Conservation (phyloP, 2,797 vertebrate genomes). For the Carapus acus region DNA sequence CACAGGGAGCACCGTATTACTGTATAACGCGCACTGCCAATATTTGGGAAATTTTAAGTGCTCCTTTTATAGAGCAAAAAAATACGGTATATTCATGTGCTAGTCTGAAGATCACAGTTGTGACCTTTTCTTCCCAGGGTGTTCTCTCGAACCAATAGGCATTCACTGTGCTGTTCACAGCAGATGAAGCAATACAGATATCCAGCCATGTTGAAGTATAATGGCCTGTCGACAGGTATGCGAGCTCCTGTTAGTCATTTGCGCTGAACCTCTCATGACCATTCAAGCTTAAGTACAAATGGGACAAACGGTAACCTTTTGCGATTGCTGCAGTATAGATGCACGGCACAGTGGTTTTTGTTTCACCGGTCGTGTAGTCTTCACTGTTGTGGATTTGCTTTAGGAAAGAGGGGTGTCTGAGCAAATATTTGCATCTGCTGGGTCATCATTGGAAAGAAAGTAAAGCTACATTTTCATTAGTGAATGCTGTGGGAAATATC, state of each 20-base stretch:
- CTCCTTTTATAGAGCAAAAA: too few species aligned
- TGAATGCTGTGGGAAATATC: constrained; percentile 65
- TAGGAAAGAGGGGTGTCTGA: constrained; percentile 4
- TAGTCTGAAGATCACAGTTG: not conserved
- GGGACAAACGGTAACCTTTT: constrained; percentile 4
- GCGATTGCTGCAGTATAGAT: constrained; percentile 3
- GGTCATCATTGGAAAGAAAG: constrained; percentile 45
- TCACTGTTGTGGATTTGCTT: not conserved
- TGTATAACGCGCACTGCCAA: too few species aligned
- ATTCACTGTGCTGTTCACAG: not conserved
- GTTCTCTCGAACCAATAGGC: constrained; percentile 1
- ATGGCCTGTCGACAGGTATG: constrained; percentile 20
- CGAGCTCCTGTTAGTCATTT: constrained; percentile 30
- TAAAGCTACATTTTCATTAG: constrained; percentile 61
- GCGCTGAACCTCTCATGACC: constrained; percentile 25
- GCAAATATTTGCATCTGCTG: constrained; percentile 45
- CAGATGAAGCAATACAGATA: constrained; percentile 9
- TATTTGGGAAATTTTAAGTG: too few species aligned
- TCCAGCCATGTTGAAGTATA: constrained; percentile 15
- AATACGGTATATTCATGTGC: not conserved
- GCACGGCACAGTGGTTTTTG: not conserved
- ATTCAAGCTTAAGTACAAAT: constrained; percentile 7
- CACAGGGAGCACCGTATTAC: too few species aligned
- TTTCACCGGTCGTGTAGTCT: constrained; percentile 10
- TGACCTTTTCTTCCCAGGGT: constrained; percentile 3